Conservation (phyloP, 2,797 vertebrate species). For the Amblyraja radiata region DNA sequence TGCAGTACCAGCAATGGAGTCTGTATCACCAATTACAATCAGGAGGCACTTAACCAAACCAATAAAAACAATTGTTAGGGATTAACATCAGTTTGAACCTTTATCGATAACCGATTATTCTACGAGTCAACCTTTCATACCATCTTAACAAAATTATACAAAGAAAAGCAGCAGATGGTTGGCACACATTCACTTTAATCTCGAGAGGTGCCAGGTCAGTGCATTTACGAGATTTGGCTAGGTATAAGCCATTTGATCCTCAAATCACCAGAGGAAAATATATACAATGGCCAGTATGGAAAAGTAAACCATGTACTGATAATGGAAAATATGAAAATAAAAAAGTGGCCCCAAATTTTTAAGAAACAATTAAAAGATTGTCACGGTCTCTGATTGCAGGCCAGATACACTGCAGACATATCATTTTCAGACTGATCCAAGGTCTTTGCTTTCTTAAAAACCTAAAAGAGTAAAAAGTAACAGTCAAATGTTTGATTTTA, state of each 20-base stretch:
- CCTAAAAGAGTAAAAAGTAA: slow-evolving; percentile 56
- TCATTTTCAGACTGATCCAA: slow-evolving; percentile 99
- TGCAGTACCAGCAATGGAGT: neutral
- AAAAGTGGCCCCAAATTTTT: slow-evolving; percentile 73
- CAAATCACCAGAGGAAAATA: slow-evolving; percentile 49
- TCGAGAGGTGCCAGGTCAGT: slow-evolving; percentile 2
- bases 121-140: neutral
- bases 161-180: slow-evolving; percentile 31
- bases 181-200: slow-evolving; percentile 17
- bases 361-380: slow-evolving; percentile 55
- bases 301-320: slow-evolving; percentile 59
- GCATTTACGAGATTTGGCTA: neutral
- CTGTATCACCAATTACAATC: slow-evolving; percentile 2
- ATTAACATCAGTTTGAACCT: neutral
- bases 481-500: neutral
- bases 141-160: slow-evolving; percentile 15
- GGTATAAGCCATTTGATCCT: neutral
- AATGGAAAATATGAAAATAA: slow-evolving; percentile 62
- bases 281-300: slow-evolving; percentile 52
- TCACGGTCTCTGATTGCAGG: slow-evolving; percentile 88
- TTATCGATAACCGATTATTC: slow-evolving; percentile 7
- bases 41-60: neutral
- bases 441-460: slow-evolving; percentile 97
- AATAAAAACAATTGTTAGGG: neutral
- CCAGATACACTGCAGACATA: slow-evolving; percentile 96